Base-by-base conservation (phyloP, 35 echinoderm and acorn worm species). In the Apostichopus californicus region DNA sequence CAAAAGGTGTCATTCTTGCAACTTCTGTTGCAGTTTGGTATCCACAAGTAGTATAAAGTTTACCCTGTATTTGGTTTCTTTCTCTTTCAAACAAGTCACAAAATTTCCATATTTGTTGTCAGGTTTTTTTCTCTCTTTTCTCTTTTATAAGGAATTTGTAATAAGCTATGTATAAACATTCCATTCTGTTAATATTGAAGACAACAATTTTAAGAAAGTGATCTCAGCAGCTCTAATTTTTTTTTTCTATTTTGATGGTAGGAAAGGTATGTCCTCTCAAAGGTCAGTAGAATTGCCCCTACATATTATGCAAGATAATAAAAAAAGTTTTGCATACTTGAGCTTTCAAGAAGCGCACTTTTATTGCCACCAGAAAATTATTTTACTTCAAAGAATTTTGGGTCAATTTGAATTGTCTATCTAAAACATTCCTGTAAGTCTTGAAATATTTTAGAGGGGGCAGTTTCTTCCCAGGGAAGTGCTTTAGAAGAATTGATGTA, bases 71-170 rank as follows among this genome's bases (percentile, higher is more conserved):
- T 75, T 22, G n/a, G 18, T 68, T 68, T 68, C 6, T 68, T 68
- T 68, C 9, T 68, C 3, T 11, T 75, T 1, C 3, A 75, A 75
- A 75, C 0, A 13, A 75, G 71, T 75, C n/a, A 18, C 71, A 75
- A 75, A 2, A 18, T 75, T 75, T n/a, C 71, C 20, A 18, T 8
- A 25, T 25, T 25, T 25, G 34, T 46, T 46, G 34, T 46, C 34
- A 46, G n/a, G 5, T 73, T 15, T 73, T 73, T 21, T 18, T 73
- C 18, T 5, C n/a, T 73, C 15, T 17, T 21, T 21, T 17, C 18
- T 73, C 12, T 73, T 73, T 73, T 73, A 21, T 73, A 73, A 73
- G n/a, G 70, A 21, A 73, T 73, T 73, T 73, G 70, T 73, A 46
- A 73, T 18, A 73, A 73, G 70, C 15, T 73, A 73, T 17, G 18